Conservation (phyloP, 2,113 vertebrate species). For the Sprattus sprattus region DNA sequence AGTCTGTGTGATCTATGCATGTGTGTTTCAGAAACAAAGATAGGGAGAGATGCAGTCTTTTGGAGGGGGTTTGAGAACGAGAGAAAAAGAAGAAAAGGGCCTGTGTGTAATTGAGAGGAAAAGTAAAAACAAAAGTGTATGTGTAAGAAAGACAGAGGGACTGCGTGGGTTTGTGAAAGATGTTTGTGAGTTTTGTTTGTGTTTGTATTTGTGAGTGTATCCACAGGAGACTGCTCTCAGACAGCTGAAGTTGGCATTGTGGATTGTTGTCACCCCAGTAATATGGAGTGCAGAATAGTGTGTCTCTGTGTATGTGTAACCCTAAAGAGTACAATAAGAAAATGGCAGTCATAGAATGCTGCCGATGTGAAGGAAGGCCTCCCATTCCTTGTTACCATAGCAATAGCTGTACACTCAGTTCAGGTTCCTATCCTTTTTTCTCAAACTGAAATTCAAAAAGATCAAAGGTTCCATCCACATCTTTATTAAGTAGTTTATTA, state of each 20-base stretch:
- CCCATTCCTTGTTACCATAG: slow-evolving; percentile 71
- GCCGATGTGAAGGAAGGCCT: slow-evolving; percentile 31
- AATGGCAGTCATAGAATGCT: slow-evolving; percentile 36
- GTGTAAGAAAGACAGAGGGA: background rate
- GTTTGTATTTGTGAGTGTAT: slow-evolving; percentile 16
- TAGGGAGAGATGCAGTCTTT: background rate
- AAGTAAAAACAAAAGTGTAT: no score
- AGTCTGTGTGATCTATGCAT: background rate
- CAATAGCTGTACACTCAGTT: slow-evolving; percentile 54
- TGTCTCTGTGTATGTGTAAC: slow-evolving; percentile 21
- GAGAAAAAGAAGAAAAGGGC: background rate
- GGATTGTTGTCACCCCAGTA: slow-evolving; percentile 40
- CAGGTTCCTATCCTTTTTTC: background rate
- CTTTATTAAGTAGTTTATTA: background rate
- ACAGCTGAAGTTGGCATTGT: slow-evolving; percentile 33
- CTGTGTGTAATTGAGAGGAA: no score
- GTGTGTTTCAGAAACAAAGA: background rate
- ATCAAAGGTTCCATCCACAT: background rate
- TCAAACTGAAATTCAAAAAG: background rate
- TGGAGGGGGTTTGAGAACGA: background rate
- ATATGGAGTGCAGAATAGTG: slow-evolving; percentile 34
- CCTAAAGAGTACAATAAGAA: slow-evolving; percentile 30
- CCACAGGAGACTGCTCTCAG: slow-evolving; percentile 31
- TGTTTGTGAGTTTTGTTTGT: background rate
- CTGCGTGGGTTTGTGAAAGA: background rate